A percentile compares a stretch with the other conserved stretches of the same genome.
Conservation (phyloP, 1,140 invertebrate genomes). For the Cotesia typhae region DNA sequence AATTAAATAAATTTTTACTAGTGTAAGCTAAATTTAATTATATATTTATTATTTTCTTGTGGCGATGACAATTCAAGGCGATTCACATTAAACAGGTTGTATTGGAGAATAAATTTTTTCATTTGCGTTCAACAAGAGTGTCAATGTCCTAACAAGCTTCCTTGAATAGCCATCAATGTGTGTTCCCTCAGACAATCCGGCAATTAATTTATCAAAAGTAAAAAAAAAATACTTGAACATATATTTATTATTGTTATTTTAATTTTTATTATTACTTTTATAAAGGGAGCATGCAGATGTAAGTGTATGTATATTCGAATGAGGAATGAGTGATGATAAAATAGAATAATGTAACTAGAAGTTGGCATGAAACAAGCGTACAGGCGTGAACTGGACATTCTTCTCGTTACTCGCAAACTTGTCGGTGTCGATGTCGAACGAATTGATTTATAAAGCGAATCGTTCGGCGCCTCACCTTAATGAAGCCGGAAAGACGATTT, state of each 20-base stretch:
- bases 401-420: slow-evolving; percentile 33
- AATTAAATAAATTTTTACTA: too few species aligned
- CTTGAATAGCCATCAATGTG: slow-evolving; percentile 6
- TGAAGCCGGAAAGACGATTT: slow-evolving; percentile 39
- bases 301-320: not conserved
- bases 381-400: slow-evolving; percentile 17
- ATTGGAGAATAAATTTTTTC: slow-evolving; percentile 1
- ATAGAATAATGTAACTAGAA: slow-evolving; percentile 11
- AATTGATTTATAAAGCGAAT: slow-evolving; percentile 32
- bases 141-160: slow-evolving; percentile 25
- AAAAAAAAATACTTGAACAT: slow-evolving; percentile 10
- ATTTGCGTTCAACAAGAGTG: not conserved
- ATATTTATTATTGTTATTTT: too few species aligned
- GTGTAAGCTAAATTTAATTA: too few species aligned
- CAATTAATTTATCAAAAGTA: slow-evolving; percentile 11
- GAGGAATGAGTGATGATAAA: slow-evolving; percentile 1
- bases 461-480: slow-evolving; percentile 30
- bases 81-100: not conserved
- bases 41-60: slow-evolving; percentile 4
- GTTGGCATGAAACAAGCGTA: slow-evolving; percentile 1
- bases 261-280: too few species aligned
- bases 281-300: not conserved
- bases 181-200: slow-evolving; percentile 9
- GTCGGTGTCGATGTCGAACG: slow-evolving; percentile 28
- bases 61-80: slow-evolving; percentile 28